Evolutionary conservation across 2,797 vertebrate genomes (phyloP), one percentile per base, ranked within the genome.

Genomic region (Mycteria americana): DNA sequence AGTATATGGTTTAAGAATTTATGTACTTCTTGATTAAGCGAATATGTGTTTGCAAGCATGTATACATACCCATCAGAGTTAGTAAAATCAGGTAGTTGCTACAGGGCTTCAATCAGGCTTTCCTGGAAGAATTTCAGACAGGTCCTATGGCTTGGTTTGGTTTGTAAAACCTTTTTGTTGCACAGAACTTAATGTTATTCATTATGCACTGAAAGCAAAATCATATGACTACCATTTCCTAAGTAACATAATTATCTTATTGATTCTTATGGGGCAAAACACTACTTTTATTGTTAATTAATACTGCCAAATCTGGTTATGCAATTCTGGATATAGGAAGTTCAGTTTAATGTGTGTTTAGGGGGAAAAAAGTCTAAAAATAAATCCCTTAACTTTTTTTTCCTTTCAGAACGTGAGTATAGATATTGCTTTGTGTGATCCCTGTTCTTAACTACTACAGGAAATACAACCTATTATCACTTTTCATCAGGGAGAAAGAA

Each of bases 231-330:
- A 80, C 92, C 73, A 92, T 96, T 97, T 97, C 96, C 97, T 96
- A 92, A 88, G 91, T 94, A 98, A 97, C 92, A 92, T 95, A 95
- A 98, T 98, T 97, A 97, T 96, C 96, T 97, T 95, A 96, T 96
- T 97, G 96, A 97, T 97, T 97, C 94, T 89, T 95, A 95, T 85
- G 94, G 97, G 54, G 57, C 79, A 89, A 98, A 98, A 97, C 96
- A 97, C 96, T 97, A 92, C 89, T 96, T 97, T 97, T 96, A 97
- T 97, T 97, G 95, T 97, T 98, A 97, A 97, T 97, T 97, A 98
- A 98, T 98, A 93, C 91, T 94, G 62, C 82, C 92, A 96, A 97
- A 98, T 98, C 93, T 96, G 94, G 91, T 98, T 98, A 98, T 89
- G 64, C 86, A 95, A 95, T 97, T 97, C 93, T 96, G 97, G 94